Evolutionary conservation across 2,888 invertebrate genomes (phyloP).

Genomic region (Drosophila anomelani): DNA sequence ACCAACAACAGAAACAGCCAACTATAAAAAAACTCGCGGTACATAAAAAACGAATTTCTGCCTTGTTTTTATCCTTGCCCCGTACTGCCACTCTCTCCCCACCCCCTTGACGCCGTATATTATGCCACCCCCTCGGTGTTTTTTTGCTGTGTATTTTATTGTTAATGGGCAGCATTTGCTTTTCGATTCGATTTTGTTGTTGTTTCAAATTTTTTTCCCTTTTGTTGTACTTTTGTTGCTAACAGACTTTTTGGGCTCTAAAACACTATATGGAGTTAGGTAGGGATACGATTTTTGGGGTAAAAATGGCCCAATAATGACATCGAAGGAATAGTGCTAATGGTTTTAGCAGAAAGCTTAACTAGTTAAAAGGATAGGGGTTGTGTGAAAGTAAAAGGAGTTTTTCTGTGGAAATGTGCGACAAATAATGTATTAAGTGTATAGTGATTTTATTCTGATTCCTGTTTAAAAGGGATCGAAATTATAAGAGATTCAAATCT

Average conservation of each 20-base stretch:
- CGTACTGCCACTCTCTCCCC: constrained; percentile 1
- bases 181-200: constrained; percentile 54
- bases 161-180: constrained; percentile 65
- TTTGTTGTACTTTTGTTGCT: constrained; percentile 42
- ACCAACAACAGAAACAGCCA: constrained; percentile 53
- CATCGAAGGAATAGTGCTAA: constrained; percentile 17
- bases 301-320: not conserved
- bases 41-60: constrained; percentile 56
- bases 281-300: not conserved
- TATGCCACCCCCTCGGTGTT: constrained; percentile 19
- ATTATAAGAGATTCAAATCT: no score
- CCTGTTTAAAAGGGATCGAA: not conserved
- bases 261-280: constrained; percentile 16
- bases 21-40: constrained; percentile 49
- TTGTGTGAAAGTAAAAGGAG: constrained; percentile 10
- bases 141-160: constrained; percentile 61
- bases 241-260: constrained; percentile 20
- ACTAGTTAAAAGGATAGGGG: not conserved
- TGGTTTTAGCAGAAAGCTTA: not conserved
- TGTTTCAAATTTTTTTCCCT: constrained; percentile 15
- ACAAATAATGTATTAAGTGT: constrained; percentile 4
- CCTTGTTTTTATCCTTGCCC: constrained; percentile 41
- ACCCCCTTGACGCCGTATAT: constrained; percentile 9
- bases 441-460: not conserved
- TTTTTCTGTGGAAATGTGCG: not conserved